Evolutionary conservation across 2,888 invertebrate species (phyloP).

Genomic region (Cabera pusaria): DNA sequence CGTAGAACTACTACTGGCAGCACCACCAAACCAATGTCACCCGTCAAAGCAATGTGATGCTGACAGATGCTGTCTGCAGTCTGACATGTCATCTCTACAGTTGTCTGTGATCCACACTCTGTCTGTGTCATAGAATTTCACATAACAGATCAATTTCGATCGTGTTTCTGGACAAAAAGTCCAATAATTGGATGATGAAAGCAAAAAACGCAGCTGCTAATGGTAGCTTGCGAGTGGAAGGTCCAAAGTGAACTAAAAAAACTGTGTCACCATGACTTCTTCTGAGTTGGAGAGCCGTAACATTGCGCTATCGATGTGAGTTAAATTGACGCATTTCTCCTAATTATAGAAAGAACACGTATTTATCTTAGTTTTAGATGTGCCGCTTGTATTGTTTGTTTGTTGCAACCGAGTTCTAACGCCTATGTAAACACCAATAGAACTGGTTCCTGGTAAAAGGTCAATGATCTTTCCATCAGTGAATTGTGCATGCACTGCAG

Average conservation of each 20-base stretch:
- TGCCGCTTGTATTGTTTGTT: slow-evolving; percentile 44
- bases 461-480: slow-evolving; percentile 31
- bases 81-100: too few species aligned
- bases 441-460: slow-evolving; percentile 30
- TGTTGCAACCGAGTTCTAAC: slow-evolving; percentile 22
- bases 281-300: slow-evolving; percentile 77
- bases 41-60: too few species aligned
- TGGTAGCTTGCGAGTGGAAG: slow-evolving; percentile 55
- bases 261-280: slow-evolving; percentile 64
- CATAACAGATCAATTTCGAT: slow-evolving; percentile 45
- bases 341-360: slow-evolving; percentile 56
- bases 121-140: slow-evolving; percentile 1
- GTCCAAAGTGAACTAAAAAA: slow-evolving; percentile 51
- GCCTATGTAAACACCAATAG: slow-evolving; percentile 23
- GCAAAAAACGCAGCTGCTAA: slow-evolving; percentile 63
- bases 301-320: slow-evolving; percentile 77
- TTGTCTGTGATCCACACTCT: too few species aligned
- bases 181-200: slow-evolving; percentile 72
- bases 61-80: too few species aligned
- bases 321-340: slow-evolving; percentile 57
- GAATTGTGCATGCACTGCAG: slow-evolving; percentile 19
- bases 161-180: slow-evolving; percentile 64
- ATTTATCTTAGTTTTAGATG: slow-evolving; percentile 43
- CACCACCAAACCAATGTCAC: too few species aligned
- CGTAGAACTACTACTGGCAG: too few species aligned